phyloP scores from a whole-genome alignment of 2,888 invertebrate genomes.

The Theodoxus fluviatilis region DNA sequence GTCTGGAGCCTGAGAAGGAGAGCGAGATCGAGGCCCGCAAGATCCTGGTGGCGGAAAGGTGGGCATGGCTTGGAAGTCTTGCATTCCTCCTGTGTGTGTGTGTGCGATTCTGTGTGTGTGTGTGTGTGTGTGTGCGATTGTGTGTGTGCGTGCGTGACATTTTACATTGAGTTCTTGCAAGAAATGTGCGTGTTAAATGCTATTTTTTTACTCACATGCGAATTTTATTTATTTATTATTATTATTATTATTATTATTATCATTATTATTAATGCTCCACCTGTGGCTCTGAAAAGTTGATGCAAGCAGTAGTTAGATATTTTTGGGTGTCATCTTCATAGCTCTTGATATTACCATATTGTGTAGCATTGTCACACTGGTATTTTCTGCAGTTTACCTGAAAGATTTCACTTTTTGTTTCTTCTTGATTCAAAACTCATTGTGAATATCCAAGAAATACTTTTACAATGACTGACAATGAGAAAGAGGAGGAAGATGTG shows the following conservation, averaged over 20 bases:
- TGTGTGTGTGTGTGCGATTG: not conserved
- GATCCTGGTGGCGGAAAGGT: conserved; percentile 87
- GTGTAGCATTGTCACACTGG: not conserved
- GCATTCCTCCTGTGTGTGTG: not conserved
- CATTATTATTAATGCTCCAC: too few species aligned
- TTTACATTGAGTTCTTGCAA: too few species aligned
- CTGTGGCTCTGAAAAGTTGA: too few species aligned
- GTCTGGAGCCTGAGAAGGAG: conserved; percentile 93
- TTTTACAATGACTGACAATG: too few species aligned
- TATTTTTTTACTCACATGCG: not conserved
- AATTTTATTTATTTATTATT: not conserved
- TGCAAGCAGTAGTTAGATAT: too few species aligned
- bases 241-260: too few species aligned
- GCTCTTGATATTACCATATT: not conserved
- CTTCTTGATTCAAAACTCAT: too few species aligned
- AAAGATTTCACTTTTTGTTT: too few species aligned
- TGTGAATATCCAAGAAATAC: too few species aligned
- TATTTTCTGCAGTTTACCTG: too few species aligned
- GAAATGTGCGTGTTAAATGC: not conserved
- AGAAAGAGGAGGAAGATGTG: too few species aligned
- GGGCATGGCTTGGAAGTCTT: conserved; percentile 21
- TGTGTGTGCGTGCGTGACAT: not conserved
- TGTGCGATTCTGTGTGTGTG: not conserved
- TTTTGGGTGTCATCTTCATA: not conserved
- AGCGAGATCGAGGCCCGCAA: conserved; percentile 95